These are phyloP conservation scores for Amphipyra berbera DNA, from an alignment of 2,888 invertebrate genomes.

Conservation along the genomic window DNA sequence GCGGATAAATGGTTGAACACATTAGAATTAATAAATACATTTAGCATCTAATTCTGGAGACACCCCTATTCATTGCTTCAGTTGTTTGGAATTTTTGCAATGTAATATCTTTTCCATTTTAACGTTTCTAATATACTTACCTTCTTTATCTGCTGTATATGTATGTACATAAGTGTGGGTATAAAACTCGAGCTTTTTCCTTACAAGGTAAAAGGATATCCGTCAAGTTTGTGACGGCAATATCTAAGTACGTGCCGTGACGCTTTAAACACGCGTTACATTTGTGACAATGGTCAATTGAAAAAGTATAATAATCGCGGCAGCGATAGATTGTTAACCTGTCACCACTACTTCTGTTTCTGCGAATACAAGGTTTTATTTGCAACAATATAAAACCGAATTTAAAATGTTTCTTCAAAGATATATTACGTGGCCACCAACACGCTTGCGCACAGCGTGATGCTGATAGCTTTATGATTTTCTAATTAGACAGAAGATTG, in stretches of 20 bases:
- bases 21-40: slow-evolving; percentile 44
- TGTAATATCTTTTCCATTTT: background rate
- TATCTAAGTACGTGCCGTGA: slow-evolving; percentile 22
- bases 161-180: too few species aligned
- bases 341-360: slow-evolving; percentile 21
- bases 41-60: slow-evolving; percentile 12
- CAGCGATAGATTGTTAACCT: slow-evolving; percentile 18
- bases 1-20: slow-evolving; percentile 45
- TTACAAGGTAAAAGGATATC: slow-evolving; percentile 49
- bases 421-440: too few species aligned
- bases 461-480: background rate
- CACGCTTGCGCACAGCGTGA: too few species aligned
- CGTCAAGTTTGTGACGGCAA: slow-evolving; percentile 33
- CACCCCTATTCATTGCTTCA: slow-evolving; percentile 18
- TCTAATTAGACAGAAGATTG: background rate
- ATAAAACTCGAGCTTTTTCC: slow-evolving; percentile 20
- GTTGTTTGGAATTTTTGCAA: slow-evolving; percentile 1
- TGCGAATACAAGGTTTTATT: slow-evolving; percentile 9
- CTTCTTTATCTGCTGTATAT: too few species aligned
- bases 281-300: slow-evolving; percentile 46
- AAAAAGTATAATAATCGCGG: slow-evolving; percentile 31
- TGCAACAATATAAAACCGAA: background rate
- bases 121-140: too few species aligned
- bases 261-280: slow-evolving; percentile 25
- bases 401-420: too few species aligned